These are phyloP conservation scores for Sialia sialis DNA, from an alignment of 2,113 vertebrate species.

Conservation along the genomic window DNA sequence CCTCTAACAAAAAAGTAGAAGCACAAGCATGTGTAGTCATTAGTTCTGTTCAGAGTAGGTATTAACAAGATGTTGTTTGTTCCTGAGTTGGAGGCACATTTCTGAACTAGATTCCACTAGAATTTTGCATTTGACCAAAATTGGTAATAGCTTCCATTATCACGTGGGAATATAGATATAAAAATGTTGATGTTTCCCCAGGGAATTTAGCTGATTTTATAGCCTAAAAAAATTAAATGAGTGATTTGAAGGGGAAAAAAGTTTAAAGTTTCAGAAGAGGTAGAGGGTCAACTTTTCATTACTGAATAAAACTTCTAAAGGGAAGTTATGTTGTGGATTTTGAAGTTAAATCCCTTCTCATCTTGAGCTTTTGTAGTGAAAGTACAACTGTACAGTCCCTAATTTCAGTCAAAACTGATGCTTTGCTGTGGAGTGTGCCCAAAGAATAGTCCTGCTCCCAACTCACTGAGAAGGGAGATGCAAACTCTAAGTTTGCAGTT, in stretches of 20 bases:
- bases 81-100: not conserved
- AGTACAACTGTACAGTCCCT: not conserved
- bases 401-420: not conserved
- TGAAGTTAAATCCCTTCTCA: not conserved
- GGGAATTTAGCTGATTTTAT: slow-evolving; percentile 10
- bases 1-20: not conserved
- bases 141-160: slow-evolving; percentile 8
- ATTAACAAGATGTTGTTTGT: not conserved
- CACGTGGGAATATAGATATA: slow-evolving; percentile 34
- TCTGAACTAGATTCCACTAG: not conserved
- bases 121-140: slow-evolving; percentile 38
- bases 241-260: not conserved
- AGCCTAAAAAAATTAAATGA: not conserved
- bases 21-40: not conserved
- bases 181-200: not conserved
- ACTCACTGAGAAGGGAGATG: not conserved
- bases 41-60: not conserved
- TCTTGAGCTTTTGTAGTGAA: not conserved
- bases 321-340: not conserved
- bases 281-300: not conserved
- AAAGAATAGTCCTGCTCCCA: not conserved
- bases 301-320: not conserved
- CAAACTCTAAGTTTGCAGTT: not conserved
- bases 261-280: not conserved
- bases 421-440: not conserved